Percentiles rank a stretch among this genome's conserved stretches.
Conservation (phyloP, 1,140 invertebrate genomes). For the Sesamia nonagrioides region DNA sequence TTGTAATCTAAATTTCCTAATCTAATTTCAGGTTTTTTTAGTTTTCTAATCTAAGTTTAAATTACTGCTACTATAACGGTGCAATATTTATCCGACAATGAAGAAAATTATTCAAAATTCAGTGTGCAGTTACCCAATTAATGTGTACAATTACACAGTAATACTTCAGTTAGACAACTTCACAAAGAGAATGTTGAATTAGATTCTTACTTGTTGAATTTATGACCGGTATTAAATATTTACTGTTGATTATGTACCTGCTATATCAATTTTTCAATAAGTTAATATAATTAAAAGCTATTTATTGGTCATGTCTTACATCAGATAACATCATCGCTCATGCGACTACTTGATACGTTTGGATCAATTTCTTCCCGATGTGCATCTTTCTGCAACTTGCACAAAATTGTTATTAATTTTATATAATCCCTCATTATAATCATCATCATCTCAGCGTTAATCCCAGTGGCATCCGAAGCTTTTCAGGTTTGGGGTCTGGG, state of each 20-base stretch:
- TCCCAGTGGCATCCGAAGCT: too few species aligned
- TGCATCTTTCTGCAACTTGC: constrained; percentile 15
- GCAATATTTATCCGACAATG: not conserved
- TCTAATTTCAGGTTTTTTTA: too few species aligned
- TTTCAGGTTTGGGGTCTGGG: too few species aligned
- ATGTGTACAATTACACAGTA: not conserved
- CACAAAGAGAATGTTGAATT: constrained; percentile 1
- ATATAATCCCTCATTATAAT: not conserved
- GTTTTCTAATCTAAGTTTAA: too few species aligned
- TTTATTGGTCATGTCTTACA: constrained; percentile 16
- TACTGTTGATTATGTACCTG: not conserved
- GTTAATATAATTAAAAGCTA: not conserved
- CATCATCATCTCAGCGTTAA: too few species aligned
- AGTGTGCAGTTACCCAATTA: not conserved
- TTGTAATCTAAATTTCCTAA: too few species aligned
- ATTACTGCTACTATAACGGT: not conserved
- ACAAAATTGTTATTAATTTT: constrained; percentile 22
- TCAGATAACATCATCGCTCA: constrained; percentile 28
- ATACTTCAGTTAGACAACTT: not conserved
- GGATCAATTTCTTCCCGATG: constrained; percentile 34
- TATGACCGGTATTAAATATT: not conserved
- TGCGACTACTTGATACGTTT: constrained; percentile 24
- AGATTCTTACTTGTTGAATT: not conserved
- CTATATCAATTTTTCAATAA: not conserved
- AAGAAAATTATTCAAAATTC: not conserved